phyloP scores from a whole-genome alignment of 2,113 vertebrate species.

The Lophura nycthemera region DNA sequence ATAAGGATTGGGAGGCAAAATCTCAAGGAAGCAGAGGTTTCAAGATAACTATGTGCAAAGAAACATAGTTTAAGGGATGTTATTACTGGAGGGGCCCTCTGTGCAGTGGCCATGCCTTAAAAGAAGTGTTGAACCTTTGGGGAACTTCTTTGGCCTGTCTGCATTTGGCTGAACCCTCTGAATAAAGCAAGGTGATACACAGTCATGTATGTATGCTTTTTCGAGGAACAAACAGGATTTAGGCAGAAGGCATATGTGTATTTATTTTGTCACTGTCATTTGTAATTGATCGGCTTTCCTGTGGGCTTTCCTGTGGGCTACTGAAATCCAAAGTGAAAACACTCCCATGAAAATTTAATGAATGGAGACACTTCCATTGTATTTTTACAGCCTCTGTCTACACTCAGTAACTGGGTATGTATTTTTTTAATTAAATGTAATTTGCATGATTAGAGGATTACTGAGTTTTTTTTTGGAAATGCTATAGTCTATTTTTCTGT shows the following conservation, averaged over 20 bases:
- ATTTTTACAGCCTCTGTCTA: slow-evolving; percentile 29
- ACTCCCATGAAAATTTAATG: slow-evolving; percentile 47
- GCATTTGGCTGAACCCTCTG: not conserved
- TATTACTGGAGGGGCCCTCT: not conserved
- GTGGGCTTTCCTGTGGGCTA: not conserved
- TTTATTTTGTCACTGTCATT: slow-evolving; percentile 3
- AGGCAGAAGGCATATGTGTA: not conserved
- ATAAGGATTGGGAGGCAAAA: not conserved
- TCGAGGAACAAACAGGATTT: not conserved
- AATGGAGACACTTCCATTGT: not conserved
- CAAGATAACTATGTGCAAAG: not conserved
- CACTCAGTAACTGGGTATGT: not conserved
- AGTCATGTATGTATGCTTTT: not conserved
- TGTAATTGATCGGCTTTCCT: slow-evolving; percentile 19
- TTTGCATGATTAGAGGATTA: slow-evolving; percentile 41
- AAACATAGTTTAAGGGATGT: fast-evolving
- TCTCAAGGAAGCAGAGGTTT: not conserved
- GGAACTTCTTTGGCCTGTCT: not conserved
- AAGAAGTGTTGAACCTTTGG: not conserved
- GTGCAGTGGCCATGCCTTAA: not conserved
- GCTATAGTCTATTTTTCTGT: not conserved
- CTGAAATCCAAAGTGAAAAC: slow-evolving; percentile 46
- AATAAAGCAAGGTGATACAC: not conserved
- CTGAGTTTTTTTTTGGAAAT: not conserved
- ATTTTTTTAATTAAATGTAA: not conserved